phyloP scores from a whole-genome alignment of 2,113 vertebrate species.

The Lethenteron camtschaticum region DNA sequence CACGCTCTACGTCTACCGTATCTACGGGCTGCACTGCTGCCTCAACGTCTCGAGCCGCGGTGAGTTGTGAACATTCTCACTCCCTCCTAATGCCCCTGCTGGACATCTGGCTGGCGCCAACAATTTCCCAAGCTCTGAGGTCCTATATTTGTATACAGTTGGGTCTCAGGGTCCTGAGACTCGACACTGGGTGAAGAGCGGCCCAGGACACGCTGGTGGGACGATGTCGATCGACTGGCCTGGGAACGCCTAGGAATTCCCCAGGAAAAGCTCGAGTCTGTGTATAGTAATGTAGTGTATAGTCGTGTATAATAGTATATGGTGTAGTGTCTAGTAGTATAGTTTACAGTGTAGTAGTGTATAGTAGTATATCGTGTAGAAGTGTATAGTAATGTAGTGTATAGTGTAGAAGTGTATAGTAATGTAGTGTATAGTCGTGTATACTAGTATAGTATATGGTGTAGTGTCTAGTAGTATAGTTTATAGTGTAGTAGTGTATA shows the following conservation, averaged over 20 bases:
- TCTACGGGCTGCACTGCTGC: slow-evolving; percentile 78
- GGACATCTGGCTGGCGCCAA: not conserved
- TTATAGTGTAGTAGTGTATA: too few species aligned
- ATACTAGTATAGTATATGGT: too few species aligned
- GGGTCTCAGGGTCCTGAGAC: not conserved
- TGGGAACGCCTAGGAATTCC: not conserved
- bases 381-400: too few species aligned
- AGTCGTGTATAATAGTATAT: too few species aligned
- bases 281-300: too few species aligned
- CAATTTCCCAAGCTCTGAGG: not conserved
- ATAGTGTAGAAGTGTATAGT: too few species aligned
- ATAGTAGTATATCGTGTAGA: too few species aligned
- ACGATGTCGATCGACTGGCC: not conserved
- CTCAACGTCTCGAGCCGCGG: slow-evolving; percentile 80
- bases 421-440: too few species aligned
- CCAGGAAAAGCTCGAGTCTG: too few species aligned
- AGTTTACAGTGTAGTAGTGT: too few species aligned
- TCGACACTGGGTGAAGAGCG: not conserved
- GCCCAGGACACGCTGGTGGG: not conserved
- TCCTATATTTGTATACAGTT: not conserved
- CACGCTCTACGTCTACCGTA: slow-evolving; percentile 71
- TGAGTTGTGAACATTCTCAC: slow-evolving; percentile 16
- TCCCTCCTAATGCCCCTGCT: not conserved
- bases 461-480: too few species aligned
- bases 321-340: too few species aligned